These are phyloP conservation scores for Eumerus sabulonum DNA, from an alignment of 2,888 invertebrate species.

Conservation along the genomic window DNA sequence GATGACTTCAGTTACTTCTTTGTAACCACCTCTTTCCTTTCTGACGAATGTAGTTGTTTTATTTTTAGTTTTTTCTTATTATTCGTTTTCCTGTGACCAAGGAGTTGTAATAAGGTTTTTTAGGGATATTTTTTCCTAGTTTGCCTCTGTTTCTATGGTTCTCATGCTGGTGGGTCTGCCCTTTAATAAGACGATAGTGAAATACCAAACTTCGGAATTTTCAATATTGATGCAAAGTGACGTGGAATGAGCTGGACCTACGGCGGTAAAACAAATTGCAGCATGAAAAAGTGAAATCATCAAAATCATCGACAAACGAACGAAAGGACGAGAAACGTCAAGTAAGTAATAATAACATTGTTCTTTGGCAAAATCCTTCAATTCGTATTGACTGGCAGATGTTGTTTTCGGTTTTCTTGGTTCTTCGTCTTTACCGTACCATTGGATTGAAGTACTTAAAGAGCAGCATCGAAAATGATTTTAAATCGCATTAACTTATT, in stretches of 20 bases:
- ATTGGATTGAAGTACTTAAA: background rate
- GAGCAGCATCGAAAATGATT: constrained; percentile 48
- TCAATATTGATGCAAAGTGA: constrained; percentile 65
- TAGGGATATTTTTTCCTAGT: constrained; percentile 21
- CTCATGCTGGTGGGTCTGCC: constrained; percentile 23
- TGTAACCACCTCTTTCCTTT: background rate
- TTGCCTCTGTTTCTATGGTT: background rate
- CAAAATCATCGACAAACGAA: constrained; percentile 51
- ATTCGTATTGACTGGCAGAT: constrained; percentile 27
- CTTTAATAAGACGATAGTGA: constrained; percentile 52
- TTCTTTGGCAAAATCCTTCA: constrained; percentile 32
- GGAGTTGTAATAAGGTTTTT: constrained; percentile 52
- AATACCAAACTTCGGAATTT: constrained; percentile 64
- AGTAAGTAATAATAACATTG: constrained; percentile 66
- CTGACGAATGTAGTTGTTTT: too few species aligned
- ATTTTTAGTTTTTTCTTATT: constrained; percentile 7
- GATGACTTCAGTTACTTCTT: background rate
- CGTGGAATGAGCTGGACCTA: constrained; percentile 23
- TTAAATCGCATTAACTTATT: constrained; percentile 62
- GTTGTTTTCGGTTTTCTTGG: constrained; percentile 4
- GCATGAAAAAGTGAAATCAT: constrained; percentile 12
- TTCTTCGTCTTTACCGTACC: background rate
- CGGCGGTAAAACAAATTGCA: background rate
- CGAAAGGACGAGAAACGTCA: constrained; percentile 31
- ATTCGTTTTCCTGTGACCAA: constrained; percentile 48